Evolutionary conservation across 2,113 vertebrate genomes (phyloP), one percentile per base, ranked within the genome.

Genomic region (Terrapene triunguis): DNA sequence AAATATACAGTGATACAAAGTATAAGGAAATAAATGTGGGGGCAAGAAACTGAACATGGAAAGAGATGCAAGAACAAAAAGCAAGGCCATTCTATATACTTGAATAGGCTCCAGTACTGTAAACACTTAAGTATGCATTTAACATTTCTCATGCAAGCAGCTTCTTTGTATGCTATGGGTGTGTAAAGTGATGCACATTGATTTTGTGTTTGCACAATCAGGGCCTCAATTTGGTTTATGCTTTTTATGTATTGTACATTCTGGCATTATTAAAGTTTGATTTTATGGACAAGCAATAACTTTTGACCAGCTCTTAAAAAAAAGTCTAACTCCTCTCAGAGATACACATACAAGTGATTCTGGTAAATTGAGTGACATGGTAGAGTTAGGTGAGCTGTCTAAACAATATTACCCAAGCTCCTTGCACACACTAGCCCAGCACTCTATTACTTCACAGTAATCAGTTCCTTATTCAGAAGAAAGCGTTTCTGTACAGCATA

Each of bases 341-440:
- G 19, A 57, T 35, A 27, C 51, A 12, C 38, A 6, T 3, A 62
- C 14, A 76, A 0, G 0, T 7, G 3, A 29, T 19, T 21, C 35
- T 10, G 47, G 16, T 13, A 90, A 94, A 83, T 1, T 50, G 25
- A 25, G 44, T 17, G n/a, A 25, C 55, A 13, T 0, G 0, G 47
- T 5, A 78, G 8, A 48, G 48, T 57, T 32, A 29, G 57, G 35
- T 47, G 72, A 48, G 12, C 1, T 88, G 44, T 13, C 85, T 55
- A 42, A 38, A 42, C 9, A 42, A 42, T n/a, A 22, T 51, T 83
- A 44, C 47, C 54, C 82, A 35, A 54, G 50, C 10, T 13, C 10
- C 47, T 82, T 2, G 0, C 0, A 1, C 25, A 17, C 17, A 16
- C 32, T 13, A 14, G 19, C 38, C 17, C 76, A 72, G 1, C 21